A percentile compares a stretch with the other conserved stretches of the same genome.
Conservation (phyloP, 2,113 vertebrate genomes). For the Dissostichus mawsoni region DNA sequence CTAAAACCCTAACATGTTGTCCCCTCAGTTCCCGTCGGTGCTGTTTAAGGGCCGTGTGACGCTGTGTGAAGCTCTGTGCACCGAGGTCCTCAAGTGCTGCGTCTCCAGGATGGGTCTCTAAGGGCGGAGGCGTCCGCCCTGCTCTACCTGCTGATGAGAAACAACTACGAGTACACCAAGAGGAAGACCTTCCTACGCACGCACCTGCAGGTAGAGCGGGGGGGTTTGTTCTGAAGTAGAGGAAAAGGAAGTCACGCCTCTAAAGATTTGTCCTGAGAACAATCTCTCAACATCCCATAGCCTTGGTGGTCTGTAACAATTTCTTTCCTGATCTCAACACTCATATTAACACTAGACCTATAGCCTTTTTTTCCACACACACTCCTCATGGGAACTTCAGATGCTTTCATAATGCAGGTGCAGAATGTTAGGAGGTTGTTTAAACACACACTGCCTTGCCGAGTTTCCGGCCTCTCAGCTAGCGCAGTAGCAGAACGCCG, state of each 20-base stretch:
- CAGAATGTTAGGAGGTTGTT: constrained; percentile 7
- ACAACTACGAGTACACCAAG: constrained; percentile 98
- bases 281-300: neutral
- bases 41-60: constrained; percentile 97
- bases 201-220: constrained; percentile 90
- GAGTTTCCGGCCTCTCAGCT: neutral
- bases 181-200: constrained; percentile 94
- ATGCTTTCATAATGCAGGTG: neutral
- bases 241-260: neutral
- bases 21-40: constrained; percentile 89
- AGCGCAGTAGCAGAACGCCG: neutral
- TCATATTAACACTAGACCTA: neutral
- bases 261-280: neutral
- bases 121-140: constrained; percentile 94
- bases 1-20: constrained; percentile 20
- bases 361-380: neutral
- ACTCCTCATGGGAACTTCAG: neutral
- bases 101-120: constrained; percentile 92
- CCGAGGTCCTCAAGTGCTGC: constrained; percentile 96
- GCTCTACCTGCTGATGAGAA: constrained; percentile 96
- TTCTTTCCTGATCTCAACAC: neutral
- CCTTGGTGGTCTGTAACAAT: neutral
- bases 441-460: constrained; percentile 2
- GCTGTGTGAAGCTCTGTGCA: constrained; percentile 95
- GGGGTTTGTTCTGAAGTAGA: neutral